Conservation (phyloP, 2,113 vertebrate species). For the Numenius arquata region DNA sequence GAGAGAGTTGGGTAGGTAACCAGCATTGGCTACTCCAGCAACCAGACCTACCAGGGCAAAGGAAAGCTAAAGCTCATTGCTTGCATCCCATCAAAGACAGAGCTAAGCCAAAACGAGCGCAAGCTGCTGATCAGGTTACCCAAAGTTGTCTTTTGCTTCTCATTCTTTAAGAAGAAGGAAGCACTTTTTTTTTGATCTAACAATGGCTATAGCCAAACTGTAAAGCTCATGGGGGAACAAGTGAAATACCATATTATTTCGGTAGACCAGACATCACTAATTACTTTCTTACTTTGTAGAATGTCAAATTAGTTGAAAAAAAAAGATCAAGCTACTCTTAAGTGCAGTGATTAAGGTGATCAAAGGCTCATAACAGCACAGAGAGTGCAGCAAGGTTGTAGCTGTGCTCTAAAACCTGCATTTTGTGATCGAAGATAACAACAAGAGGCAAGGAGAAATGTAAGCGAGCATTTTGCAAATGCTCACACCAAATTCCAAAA, state of each 20-base stretch:
- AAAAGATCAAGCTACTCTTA: slow-evolving; percentile 22
- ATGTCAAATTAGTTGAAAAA: slow-evolving; percentile 43
- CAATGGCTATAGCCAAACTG: not conserved
- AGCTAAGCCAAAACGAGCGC: not conserved
- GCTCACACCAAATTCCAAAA: not conserved
- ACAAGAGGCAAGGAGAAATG: not conserved
- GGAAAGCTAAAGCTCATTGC: slow-evolving; percentile 14
- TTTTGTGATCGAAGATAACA: not conserved
- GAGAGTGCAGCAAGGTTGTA: not conserved
- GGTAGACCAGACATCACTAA: not conserved
- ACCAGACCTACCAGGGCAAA: not conserved
- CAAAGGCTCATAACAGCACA: slow-evolving; percentile 13
- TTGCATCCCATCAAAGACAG: not conserved
- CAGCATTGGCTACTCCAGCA: not conserved
- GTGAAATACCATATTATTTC: slow-evolving; percentile 11
- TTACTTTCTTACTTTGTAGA: slow-evolving; percentile 11
- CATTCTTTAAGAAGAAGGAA: slow-evolving; percentile 3
- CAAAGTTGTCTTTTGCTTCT: slow-evolving; percentile 39
- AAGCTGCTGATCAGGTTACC: slow-evolving; percentile 27
- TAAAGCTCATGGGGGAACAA: slow-evolving; percentile 48
- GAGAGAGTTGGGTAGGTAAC: not conserved
- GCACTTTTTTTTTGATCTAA: slow-evolving; percentile 27
- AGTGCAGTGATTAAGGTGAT: slow-evolving; percentile 45
- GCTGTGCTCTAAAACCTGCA: not conserved
- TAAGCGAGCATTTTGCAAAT: slow-evolving; percentile 6